phyloP scores from a whole-genome alignment of 2,888 invertebrate genomes.

The Epinotia bilunana region DNA sequence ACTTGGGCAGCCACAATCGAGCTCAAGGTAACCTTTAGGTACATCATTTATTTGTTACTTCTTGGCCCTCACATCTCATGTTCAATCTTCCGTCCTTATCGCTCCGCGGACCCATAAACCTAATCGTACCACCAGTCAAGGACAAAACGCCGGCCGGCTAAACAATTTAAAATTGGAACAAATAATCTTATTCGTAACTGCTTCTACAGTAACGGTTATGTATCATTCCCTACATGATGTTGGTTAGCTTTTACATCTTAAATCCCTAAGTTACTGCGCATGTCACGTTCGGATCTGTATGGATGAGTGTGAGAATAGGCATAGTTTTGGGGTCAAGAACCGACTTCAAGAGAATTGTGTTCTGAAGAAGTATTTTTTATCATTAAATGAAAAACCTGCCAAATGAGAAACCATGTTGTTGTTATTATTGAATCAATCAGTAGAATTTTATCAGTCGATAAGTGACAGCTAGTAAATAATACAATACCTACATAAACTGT shows the following conservation, averaged over 20 bases:
- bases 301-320: conserved; percentile 46
- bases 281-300: conserved; percentile 58
- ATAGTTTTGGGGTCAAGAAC: conserved; percentile 46
- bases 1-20: too few relatives aligned
- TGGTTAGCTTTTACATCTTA: conserved; percentile 35
- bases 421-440: not conserved
- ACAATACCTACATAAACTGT: conserved; percentile 25
- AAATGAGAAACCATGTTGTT: not conserved
- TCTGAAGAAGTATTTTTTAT: not conserved
- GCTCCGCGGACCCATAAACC: conserved; percentile 2
- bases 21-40: not conserved
- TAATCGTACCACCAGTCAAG: conserved; percentile 16
- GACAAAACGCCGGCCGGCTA: conserved; percentile 39
- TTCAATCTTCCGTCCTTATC: conserved; percentile 25
- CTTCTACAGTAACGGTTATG: not conserved
- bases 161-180: conserved; percentile 29
- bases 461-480: conserved; percentile 29
- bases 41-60: not conserved
- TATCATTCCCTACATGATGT: not conserved
- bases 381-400: not conserved
- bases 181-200: conserved; percentile 6
- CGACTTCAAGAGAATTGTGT: conserved; percentile 30
- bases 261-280: conserved; percentile 66
- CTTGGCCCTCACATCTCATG: conserved; percentile 8
- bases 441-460: conserved; percentile 27